phyloP scores from a whole-genome alignment of 2,113 vertebrate species.

The Carlito syrichta region DNA sequence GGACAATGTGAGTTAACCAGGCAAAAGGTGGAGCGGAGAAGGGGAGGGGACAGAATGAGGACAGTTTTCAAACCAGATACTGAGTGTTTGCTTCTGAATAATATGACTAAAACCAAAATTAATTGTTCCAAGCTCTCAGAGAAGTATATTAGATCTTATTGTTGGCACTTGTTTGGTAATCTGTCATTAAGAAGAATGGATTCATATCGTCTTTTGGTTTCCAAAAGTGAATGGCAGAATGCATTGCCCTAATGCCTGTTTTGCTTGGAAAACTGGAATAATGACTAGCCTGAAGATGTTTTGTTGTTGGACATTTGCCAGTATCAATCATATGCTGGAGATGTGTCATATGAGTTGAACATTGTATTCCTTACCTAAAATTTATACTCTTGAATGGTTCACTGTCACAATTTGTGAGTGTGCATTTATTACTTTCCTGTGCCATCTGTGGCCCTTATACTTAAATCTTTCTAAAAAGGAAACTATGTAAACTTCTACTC shows the following conservation, averaged over 20 bases:
- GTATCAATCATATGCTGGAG: neutral
- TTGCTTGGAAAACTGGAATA: slow-evolving; percentile 9
- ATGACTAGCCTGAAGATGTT: neutral
- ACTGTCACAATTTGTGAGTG: neutral
- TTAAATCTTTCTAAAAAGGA: neutral
- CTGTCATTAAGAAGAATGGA: neutral
- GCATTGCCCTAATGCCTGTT: neutral
- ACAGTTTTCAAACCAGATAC: neutral
- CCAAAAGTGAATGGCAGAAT: neutral
- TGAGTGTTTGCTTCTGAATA: neutral
- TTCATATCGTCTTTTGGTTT: slow-evolving; percentile 15
- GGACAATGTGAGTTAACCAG: neutral
- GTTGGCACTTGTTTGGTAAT: neutral
- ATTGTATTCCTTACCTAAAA: neutral
- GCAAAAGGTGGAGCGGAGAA: no score
- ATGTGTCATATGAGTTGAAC: neutral
- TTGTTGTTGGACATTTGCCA: neutral
- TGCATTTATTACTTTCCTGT: neutral
- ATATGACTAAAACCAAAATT: slow-evolving; percentile 31
- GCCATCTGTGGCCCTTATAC: neutral
- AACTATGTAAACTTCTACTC: neutral
- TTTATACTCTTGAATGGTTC: neutral
- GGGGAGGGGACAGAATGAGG: neutral
- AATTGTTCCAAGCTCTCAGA: neutral
- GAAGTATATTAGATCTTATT: neutral